Evolutionary conservation across 2,888 invertebrate genomes (phyloP), one percentile per base, ranked within the genome.

Genomic region (Ecliptopera silaceata): DNA sequence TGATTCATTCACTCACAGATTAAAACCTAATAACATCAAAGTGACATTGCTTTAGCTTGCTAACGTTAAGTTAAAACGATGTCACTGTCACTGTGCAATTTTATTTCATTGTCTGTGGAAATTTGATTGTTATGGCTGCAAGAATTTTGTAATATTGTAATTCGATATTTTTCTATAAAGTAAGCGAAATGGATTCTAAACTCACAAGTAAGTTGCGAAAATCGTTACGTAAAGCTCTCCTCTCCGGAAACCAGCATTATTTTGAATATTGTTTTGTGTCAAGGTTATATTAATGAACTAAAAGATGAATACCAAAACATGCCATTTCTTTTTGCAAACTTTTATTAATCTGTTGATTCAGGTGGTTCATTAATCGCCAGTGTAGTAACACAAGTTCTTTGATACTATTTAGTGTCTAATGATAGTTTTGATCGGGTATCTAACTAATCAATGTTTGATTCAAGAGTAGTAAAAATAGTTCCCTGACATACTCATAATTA

Each of bases 151-250:
- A 20, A 26, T 57, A 42, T 56, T 51, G 69, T 69, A 72, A 75
- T 72, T 70, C 67, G 70, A 70, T 78, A 72, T 65, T 47, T 31
- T 46, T 18, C 18, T 13, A 26, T 54, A 64, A 54, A 64, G 76
- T 75, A 71, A 72, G 59, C 36, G 85, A 75, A 77, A 86, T 86
- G 84, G 88, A 88, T 69, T 76, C 85, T 22, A 78, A 84, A 61
- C 70, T 82, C 17, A 87, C 89, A 18, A 75, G 89, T 85, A 68
- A 73, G 79, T 70, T 46, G 1, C 1, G 4, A 43, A 15, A 17
- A 15, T 13, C 6, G 31, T 22, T 32, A 39, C 29, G 12, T 12
- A 11, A 5, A 13, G 13, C 17, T 2, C 34, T 5, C 12, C 10
- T 29, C 8, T 29, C 11, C 18, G 15, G n/a, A 11, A 1, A 38